Percentiles rank a stretch among this genome's conserved stretches.
Evolutionary conservation across 2,888 invertebrate genomes (phyloP).

Genomic region (Acrocyrtus sp.): DNA sequence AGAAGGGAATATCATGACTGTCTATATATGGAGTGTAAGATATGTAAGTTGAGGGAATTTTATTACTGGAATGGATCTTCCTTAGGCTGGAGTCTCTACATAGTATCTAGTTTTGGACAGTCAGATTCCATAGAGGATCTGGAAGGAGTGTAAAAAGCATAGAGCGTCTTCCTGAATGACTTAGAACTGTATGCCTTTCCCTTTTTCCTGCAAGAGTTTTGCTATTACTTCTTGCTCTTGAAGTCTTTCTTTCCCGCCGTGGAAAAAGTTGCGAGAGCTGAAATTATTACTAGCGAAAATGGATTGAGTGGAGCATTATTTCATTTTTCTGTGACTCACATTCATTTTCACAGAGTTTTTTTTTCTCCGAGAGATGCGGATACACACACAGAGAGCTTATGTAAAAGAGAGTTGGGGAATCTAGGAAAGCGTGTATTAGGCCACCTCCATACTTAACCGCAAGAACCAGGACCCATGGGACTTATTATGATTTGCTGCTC

Average conservation of each 20-base stretch:
- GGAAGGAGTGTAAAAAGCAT: background rate
- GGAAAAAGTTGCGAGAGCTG: too few species aligned
- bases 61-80: too few species aligned
- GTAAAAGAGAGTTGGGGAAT: constrained; percentile 17
- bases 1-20: background rate
- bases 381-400: constrained; percentile 5
- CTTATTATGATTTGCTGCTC: constrained; percentile 47
- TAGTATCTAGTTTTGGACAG: background rate
- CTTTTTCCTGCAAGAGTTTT: too few species aligned
- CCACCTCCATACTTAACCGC: constrained; percentile 23
- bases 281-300: constrained; percentile 23
- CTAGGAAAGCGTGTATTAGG: constrained; percentile 17
- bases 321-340: constrained; percentile 27
- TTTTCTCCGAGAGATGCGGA: constrained; percentile 3
- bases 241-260: too few species aligned
- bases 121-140: constrained; percentile 25
- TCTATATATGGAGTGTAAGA: too few species aligned
- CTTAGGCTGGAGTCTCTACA: too few species aligned
- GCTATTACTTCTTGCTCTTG: too few species aligned
- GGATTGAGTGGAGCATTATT: constrained; percentile 37
- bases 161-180: constrained; percentile 8
- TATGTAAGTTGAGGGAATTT: too few species aligned
- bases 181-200: too few species aligned
- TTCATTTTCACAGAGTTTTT: constrained; percentile 9
- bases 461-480: constrained; percentile 40